Evolutionary conservation across 2,797 vertebrate genomes (phyloP), one percentile per base, ranked within the genome.

Genomic region (Smutsia gigantea): DNA sequence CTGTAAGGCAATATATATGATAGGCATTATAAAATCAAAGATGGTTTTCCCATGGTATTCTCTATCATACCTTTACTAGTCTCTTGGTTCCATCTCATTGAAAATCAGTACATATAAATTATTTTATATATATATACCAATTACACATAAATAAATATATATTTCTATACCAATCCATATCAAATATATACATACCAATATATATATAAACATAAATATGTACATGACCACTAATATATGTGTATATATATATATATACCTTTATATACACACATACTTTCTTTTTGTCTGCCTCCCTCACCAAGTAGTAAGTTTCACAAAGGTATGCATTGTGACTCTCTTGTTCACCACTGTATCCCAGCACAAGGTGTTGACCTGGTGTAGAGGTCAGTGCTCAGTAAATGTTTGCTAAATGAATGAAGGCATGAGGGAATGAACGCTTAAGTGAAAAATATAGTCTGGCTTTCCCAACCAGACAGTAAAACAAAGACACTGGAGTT

Each of bases 251-350:
- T 21, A 34, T 23, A 71, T 37, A 12, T 2, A 27, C 2, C 19
- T 27, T 27, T 9, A 17, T 25, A 37, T 17, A 69, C 8, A 57
- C 8, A 12, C 11, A 0, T 8, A 5, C n/a, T 21, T 61, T 78
- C 17, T 39, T 31, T 49, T 2, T 21, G 18, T 86, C 25, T 86
- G 2, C 34, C 23, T 64, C 61, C 84, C 74, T 78, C 31, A 59
- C 14, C 72, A 57, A 87, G 57, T 17, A 21, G 15, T 51, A 78
- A 77, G 18, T 34, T 92, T 18, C 86, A 13, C 6, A 63, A 83
- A 82, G 55, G 13, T 14, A 0, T 13, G 12, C 11, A 1, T 25
- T 5, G 7, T 1, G 34, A 25, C 25, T 34, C 13, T 42, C 7
- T 29, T 23, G 13, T n/a, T 66, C 23, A 12, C 21, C 42, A 19